phyloP scores from a whole-genome alignment of 2,797 vertebrate genomes.

The Siniperca undulata region DNA sequence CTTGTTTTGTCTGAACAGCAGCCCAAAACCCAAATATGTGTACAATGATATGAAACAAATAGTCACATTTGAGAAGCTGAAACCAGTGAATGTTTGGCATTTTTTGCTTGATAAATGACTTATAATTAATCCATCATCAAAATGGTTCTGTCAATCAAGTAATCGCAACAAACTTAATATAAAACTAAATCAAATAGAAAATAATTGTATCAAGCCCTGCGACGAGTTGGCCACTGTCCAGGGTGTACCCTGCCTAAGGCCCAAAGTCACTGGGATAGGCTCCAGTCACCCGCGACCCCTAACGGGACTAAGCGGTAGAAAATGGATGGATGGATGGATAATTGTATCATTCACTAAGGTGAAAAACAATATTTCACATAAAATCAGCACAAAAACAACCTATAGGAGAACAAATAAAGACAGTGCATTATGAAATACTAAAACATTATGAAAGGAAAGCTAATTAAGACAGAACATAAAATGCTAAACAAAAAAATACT shows the following conservation, averaged over 20 bases:
- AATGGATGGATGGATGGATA: too few species aligned
- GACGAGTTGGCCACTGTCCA: too few species aligned
- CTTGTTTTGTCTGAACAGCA: background rate
- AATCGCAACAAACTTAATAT: background rate
- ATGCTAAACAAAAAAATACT: constrained; percentile 2
- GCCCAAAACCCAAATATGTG: constrained; percentile 4
- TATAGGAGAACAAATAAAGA: constrained; percentile 14
- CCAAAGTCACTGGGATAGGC: too few species aligned
- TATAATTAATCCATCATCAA: background rate
- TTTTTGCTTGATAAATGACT: constrained; percentile 13
- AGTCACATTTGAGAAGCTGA: background rate
- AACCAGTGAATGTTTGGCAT: background rate
- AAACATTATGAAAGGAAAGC: constrained; percentile 33
- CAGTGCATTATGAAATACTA: constrained; percentile 16
- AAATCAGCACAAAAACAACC: constrained; percentile 16
- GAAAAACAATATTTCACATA: constrained; percentile 11
- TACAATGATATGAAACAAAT: background rate
- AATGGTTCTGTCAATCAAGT: background rate
- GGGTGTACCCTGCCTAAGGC: too few species aligned
- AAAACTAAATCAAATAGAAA: background rate
- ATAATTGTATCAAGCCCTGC: background rate
- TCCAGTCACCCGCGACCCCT: too few species aligned
- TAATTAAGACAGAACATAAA: constrained; percentile 36
- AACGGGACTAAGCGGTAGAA: too few species aligned
- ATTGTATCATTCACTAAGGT: background rate